phyloP scores from a whole-genome alignment of 2,797 vertebrate genomes.

The Orientallactaga sibirica region DNA sequence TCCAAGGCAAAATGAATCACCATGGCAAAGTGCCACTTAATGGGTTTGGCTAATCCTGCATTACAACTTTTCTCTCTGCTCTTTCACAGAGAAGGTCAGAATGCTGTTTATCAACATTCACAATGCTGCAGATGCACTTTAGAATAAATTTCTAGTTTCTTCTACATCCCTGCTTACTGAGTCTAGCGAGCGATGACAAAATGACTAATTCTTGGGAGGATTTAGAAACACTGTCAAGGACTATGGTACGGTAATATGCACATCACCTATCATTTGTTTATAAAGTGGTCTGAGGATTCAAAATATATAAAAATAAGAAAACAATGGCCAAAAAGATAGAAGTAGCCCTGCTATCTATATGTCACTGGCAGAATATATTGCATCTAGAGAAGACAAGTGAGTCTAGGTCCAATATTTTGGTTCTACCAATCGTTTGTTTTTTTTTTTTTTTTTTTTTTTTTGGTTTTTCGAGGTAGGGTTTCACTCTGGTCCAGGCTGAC shows the following conservation, averaged over 20 bases:
- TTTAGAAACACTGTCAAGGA: constrained; percentile 11
- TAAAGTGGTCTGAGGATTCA: neutral
- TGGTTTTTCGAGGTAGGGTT: too few species aligned
- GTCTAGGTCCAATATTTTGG: neutral
- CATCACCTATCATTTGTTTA: neutral
- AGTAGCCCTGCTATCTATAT: neutral
- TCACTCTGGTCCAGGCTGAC: too few species aligned
- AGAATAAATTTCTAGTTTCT: constrained; percentile 70
- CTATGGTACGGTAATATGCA: too few species aligned
- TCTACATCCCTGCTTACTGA: constrained; percentile 60
- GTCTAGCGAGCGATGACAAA: constrained; percentile 14
- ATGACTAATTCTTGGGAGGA: constrained; percentile 6
- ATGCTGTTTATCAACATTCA: constrained; percentile 82
- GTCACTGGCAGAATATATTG: neutral
- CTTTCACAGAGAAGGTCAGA: constrained; percentile 82
- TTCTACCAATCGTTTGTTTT: neutral
- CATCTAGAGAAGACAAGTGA: neutral
- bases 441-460: too few species aligned
- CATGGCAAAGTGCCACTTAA: constrained; percentile 74
- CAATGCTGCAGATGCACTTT: neutral
- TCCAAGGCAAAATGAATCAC: constrained; percentile 82
- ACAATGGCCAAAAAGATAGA: neutral
- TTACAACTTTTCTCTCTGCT: constrained; percentile 78
- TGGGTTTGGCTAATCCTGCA: constrained; percentile 79
- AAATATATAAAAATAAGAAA: constrained; percentile 17